Conservation (phyloP, 2,888 invertebrate genomes). For the Subacronicta megacephala region DNA sequence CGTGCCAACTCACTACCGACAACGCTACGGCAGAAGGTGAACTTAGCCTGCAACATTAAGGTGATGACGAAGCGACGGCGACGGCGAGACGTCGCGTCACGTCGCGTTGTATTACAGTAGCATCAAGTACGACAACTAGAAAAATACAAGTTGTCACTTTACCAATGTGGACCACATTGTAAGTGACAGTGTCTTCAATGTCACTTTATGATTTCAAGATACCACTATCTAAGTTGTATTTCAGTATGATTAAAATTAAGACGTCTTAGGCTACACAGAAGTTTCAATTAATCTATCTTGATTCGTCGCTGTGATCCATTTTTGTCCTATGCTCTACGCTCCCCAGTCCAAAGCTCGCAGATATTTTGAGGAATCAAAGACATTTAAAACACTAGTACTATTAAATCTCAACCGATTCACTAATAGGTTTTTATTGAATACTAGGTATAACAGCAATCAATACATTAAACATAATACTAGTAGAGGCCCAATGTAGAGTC, state of each 20-base stretch:
- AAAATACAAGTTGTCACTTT: too few species aligned
- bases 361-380: constrained; percentile 64
- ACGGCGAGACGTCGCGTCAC: not conserved
- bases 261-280: too few species aligned
- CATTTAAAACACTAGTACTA: too few species aligned
- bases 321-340: not conserved
- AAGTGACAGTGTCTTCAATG: too few species aligned
- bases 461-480: not conserved
- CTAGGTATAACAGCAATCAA: constrained; percentile 15
- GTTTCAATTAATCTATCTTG: too few species aligned
- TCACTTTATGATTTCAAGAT: too few species aligned
- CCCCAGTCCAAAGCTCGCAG: constrained; percentile 38
- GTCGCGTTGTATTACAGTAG: not conserved
- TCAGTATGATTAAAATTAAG: too few species aligned
- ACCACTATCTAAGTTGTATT: too few species aligned
- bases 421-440: constrained; percentile 30
- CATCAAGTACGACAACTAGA: not conserved
- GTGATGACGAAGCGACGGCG: not conserved
- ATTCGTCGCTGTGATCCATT: constrained; percentile 10
- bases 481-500: constrained; percentile 33
- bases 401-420: constrained; percentile 20
- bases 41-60: constrained; percentile 4
- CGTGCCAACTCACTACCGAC: constrained; percentile 34
- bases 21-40: constrained; percentile 36
- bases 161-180: too few species aligned